These are phyloP conservation scores for Baryphthengus martii DNA, from an alignment of 2,113 vertebrate genomes.

Conservation along the genomic window DNA sequence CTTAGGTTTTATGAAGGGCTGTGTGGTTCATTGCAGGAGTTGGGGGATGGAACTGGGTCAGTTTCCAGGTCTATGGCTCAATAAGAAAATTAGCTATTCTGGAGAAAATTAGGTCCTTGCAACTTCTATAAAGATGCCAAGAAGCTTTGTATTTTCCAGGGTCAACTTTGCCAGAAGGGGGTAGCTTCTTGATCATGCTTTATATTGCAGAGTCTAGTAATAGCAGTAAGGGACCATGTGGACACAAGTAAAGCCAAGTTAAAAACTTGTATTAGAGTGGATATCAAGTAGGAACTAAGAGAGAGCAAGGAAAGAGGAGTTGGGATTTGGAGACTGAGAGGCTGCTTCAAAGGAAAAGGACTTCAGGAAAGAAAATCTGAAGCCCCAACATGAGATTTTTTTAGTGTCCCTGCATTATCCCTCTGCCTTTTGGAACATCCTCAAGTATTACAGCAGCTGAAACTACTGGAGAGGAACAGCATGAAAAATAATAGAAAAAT, in stretches of 20 bases:
- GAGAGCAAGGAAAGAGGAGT: background rate
- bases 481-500: slow-evolving; percentile 32
- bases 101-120: background rate
- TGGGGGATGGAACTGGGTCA: background rate
- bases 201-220: background rate
- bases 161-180: background rate
- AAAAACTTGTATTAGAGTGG: background rate
- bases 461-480: background rate
- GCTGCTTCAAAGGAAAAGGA: background rate
- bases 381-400: background rate
- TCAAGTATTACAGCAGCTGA: background rate
- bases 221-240: background rate
- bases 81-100: background rate
- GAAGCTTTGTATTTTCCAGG: background rate
- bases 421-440: background rate
- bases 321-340: background rate
- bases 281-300: background rate
- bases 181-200: background rate
- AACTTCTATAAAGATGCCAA: background rate
- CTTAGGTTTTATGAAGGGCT: background rate
- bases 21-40: background rate
- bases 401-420: background rate
- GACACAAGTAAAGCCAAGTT: background rate
- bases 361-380: background rate
- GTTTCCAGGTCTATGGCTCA: background rate